These are phyloP conservation scores for Watsonalla binaria DNA, from an alignment of 2,888 invertebrate species.

Conservation along the genomic window DNA sequence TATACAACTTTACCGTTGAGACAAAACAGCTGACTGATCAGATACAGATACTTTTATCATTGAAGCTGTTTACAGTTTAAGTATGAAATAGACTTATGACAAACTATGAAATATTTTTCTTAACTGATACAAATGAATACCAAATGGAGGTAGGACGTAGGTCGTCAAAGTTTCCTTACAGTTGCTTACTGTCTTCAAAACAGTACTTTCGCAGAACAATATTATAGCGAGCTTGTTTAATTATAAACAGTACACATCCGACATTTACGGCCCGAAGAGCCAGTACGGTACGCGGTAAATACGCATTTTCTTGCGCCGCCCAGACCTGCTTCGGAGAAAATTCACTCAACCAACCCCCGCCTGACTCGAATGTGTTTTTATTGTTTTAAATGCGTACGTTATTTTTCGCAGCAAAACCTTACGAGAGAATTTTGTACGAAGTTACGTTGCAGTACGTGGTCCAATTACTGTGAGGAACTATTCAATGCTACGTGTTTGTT, in stretches of 20 bases:
- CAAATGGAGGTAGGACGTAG: no score
- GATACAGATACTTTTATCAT: no score
- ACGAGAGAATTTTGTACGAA: slow-evolving; percentile 47
- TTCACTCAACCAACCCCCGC: slow-evolving; percentile 59
- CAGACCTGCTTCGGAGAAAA: slow-evolving; percentile 42
- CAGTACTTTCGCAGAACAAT: not conserved
- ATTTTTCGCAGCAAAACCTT: slow-evolving; percentile 53
- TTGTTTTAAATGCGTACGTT: slow-evolving; percentile 70
- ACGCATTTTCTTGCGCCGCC: slow-evolving; percentile 31
- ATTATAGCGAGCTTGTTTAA: not conserved
- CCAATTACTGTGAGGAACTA: slow-evolving; percentile 42
- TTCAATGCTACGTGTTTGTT: slow-evolving; percentile 24
- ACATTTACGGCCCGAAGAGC: slow-evolving; percentile 7
- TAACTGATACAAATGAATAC: no score
- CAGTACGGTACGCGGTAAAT: slow-evolving; percentile 23
- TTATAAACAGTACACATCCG: slow-evolving; percentile 29
- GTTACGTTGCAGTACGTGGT: slow-evolving; percentile 52
- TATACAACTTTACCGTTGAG: no score
- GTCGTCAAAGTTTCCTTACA: no score
- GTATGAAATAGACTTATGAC: no score
- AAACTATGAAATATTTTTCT: no score
- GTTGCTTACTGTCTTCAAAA: not conserved
- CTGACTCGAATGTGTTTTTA: slow-evolving; percentile 63
- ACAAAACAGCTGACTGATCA: no score
- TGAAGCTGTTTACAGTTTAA: no score